A percentile compares a stretch with the other conserved stretches of the same genome.
These are phyloP conservation scores for Alcedo atthis DNA, from an alignment of 2,797 vertebrate species.

Conservation along the genomic window DNA sequence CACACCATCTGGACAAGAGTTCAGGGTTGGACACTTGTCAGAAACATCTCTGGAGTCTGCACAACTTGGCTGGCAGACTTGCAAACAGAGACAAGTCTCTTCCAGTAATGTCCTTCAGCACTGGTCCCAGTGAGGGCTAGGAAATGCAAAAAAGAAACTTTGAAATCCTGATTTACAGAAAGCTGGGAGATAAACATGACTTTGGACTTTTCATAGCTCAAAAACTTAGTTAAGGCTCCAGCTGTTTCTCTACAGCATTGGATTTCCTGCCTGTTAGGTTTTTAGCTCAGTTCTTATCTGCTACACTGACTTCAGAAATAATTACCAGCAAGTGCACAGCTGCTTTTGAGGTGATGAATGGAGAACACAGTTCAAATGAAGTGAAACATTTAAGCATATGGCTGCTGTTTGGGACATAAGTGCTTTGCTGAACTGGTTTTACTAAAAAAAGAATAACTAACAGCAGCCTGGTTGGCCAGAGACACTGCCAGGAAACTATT, in stretches of 20 bases:
- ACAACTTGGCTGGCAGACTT: neutral
- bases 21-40: neutral
- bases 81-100: neutral
- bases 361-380: neutral
- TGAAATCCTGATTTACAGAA: neutral
- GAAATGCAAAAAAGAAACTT: neutral
- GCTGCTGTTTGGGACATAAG: conserved; percentile 1
- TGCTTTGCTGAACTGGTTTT: neutral
- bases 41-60: neutral
- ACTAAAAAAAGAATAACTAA: neutral
- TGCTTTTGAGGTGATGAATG: neutral
- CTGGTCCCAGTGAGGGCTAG: neutral
- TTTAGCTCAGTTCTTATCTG: conserved; percentile 6
- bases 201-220: neutral
- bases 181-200: neutral
- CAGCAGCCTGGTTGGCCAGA: neutral
- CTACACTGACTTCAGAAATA: neutral
- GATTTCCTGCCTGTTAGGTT: neutral
- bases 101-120: neutral
- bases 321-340: neutral
- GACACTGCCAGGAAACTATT: neutral
- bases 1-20: conserved; percentile 12
- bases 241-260: neutral
- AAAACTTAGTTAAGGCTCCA: neutral
- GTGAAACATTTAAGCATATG: neutral